These are phyloP conservation scores for Onychorhynchus coronatus DNA, from an alignment of 2,113 vertebrate genomes.

Conservation along the genomic window DNA sequence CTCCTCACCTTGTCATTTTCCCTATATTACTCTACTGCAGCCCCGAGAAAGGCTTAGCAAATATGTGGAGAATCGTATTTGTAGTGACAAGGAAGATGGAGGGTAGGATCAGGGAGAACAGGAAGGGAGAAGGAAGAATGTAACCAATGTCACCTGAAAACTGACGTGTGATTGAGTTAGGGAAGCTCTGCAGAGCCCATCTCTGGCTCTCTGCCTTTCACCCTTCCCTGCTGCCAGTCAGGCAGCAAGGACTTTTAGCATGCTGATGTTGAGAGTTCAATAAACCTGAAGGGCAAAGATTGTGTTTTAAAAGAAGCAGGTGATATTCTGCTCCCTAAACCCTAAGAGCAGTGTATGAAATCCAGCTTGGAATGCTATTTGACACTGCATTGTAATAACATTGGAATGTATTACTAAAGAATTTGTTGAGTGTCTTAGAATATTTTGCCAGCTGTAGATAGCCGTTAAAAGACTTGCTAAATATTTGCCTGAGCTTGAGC, in stretches of 20 bases:
- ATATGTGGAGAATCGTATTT: neutral
- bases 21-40: neutral
- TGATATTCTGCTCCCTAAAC: neutral
- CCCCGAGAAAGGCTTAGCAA: neutral
- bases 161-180: no score
- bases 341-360: neutral
- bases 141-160: neutral
- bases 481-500: neutral
- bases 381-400: neutral
- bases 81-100: neutral
- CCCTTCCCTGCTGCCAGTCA: neutral
- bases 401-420: neutral
- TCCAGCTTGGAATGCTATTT: neutral
- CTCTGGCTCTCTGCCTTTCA: neutral
- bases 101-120: neutral
- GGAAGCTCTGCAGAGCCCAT: neutral
- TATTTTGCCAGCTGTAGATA: conserved; percentile 22
- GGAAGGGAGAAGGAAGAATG: neutral
- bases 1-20: neutral
- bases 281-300: neutral
- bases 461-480: neutral
- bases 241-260: neutral
- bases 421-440: neutral
- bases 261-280: neutral
- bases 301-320: neutral